Conservation (phyloP, 2,797 vertebrate genomes). For the Phataginus tetradactyla region DNA sequence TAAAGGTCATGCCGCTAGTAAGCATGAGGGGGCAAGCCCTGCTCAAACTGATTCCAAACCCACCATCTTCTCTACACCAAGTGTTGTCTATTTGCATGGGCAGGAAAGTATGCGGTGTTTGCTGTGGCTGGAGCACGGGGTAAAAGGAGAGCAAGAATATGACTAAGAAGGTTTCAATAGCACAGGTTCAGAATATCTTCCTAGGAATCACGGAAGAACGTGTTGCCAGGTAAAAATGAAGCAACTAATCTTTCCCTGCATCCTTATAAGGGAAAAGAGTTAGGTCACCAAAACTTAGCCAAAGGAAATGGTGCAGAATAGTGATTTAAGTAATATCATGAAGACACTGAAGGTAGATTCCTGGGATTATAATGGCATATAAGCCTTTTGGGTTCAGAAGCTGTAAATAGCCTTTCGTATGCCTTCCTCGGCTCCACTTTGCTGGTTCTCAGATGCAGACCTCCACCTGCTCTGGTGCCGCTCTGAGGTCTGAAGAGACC, state of each 20-base stretch:
- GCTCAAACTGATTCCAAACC: not conserved
- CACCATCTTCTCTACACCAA: not conserved
- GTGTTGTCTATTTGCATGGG: not conserved
- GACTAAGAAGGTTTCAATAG: not conserved
- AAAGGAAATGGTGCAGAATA: not conserved
- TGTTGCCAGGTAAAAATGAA: not conserved
- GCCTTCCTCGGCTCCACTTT: not conserved
- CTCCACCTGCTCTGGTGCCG: not conserved
- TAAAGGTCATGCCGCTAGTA: not conserved
- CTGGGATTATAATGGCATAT: not conserved
- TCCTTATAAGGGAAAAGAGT: not conserved
- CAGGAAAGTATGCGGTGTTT: not conserved
- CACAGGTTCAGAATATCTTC: not conserved
- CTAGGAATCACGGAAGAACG: not conserved
- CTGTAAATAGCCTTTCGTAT: not conserved
- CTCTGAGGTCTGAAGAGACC: not conserved
- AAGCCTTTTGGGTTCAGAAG: not conserved
- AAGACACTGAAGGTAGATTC: not conserved
- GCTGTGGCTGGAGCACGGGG: rapidly evolving
- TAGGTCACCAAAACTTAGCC: not conserved
- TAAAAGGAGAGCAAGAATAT: not conserved
- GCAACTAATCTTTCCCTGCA: not conserved
- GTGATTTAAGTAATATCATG: not conserved
- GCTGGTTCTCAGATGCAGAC: not conserved
- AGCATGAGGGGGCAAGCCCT: not conserved